Evolutionary conservation across 2,113 vertebrate species (phyloP), one percentile per base, ranked within the genome.

Genomic region (Apistogramma diplotaenia): DNA sequence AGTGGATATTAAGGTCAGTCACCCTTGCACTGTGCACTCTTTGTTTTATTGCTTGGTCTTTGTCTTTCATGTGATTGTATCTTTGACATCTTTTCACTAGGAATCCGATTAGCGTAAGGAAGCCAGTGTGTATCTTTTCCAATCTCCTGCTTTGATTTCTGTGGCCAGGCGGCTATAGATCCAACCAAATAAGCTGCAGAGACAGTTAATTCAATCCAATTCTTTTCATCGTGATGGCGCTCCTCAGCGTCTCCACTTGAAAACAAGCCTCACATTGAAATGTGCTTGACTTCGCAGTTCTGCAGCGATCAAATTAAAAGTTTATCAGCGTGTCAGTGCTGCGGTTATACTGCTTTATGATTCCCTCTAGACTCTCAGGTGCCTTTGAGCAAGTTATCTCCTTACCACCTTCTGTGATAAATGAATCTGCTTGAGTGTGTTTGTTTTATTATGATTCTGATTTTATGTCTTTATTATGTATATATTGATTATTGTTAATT

Each of bases 1-100:
- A 78, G 94, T 95, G 0, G 98, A 99, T 78, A 92, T 95, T 83
- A 99, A 96, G 97, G 98, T 98, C 96, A 88, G 16, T 57, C 51
- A 23, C 55, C 2, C 72, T 25, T 71, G 16, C 18, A 29, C 12
- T 43, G 11, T 19, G 46, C 51, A 12, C 46, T 27, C 8, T 65
- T 19, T 27, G 3, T 31, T 74, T 80, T 13, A 49, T 49, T 53
- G 8, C 27, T 16, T 4, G n/a, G 4, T 23, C 5, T 61, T 25
- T 35, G 37, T 46, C 37, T 74, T 58, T 62, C 3, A 15, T 75
- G 53, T 61, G 13, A 35, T 65, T 4, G 51, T 33, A 53, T 56
- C 5, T 35, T 18, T 70, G 9, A 71, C 1, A 1, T 76, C 1
- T 9, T 53, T n/a, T 53, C 49, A 53, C 6, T 53, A 53, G 18